Base-by-base conservation (phyloP, 2,888 invertebrate species). In the Mesopsocus fuscifrons region DNA sequence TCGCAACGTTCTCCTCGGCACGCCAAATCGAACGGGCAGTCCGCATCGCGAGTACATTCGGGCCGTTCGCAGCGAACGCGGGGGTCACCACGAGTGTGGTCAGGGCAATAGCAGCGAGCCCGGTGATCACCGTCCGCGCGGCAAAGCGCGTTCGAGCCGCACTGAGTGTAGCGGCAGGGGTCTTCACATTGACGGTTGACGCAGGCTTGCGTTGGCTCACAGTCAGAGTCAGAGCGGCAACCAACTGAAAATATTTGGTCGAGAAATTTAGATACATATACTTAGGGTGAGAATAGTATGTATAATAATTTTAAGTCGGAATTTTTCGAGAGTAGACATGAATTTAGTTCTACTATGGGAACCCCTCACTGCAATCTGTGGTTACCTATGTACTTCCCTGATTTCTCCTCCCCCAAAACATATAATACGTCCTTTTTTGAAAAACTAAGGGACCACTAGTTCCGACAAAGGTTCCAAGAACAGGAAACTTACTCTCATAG, bases 181-280 rank as follows among this genome's bases (percentile, higher is more conserved):
- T 85, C 77, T 9, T 76, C 64, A 57, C 89, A 89, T 54, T 81
- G 73, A 46, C 76, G 72, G 54, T 84, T 78, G 50, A 87, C 71
- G 55, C 89, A 89, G 18, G 82, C 78, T 60, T 85, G 77, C 34
- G 73, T 75, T 41, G 79, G 67, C 3, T 83, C 74, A 57, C 91
- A 91, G 50, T 88, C 87, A 42, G 76, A 75, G 57, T 89, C 83
- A 40, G 77, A 74, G 51, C 82, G 74, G 54, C 91, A 91, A 52
- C 89, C 85, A 51, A 84, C 77, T 76, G 59, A 40, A 66, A 64
- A 47, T 48, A 45, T 50, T n/a, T n/a, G n/a, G n/a, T n/a, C n/a
- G n/a, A n/a, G n/a, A n/a, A n/a, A n/a, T n/a, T n/a, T n/a, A n/a
- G n/a, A n/a, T n/a, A n/a, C n/a, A n/a, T n/a, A n/a, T n/a, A n/a